A percentile compares a stretch with the other conserved stretches of the same genome.
Evolutionary conservation across 1,140 invertebrate genomes (phyloP).

Genomic region (Brachionus paranguensis): DNA sequence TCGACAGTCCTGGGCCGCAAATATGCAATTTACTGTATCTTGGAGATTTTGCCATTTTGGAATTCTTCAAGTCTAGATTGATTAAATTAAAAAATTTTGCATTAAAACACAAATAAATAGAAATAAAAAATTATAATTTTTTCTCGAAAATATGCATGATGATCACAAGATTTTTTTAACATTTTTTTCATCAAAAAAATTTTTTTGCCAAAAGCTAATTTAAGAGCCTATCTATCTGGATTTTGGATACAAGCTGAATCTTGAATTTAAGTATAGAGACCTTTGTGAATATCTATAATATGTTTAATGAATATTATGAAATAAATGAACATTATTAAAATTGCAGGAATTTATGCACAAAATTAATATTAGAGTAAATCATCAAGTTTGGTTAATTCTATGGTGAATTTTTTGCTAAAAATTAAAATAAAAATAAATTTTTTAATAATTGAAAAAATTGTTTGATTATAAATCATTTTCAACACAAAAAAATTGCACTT

Average conservation of each 20-base stretch:
- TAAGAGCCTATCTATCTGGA: neutral
- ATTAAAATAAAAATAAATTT: too few species aligned
- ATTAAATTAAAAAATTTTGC: neutral
- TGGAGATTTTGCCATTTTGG: conserved; percentile 6
- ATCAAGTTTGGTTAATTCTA: neutral
- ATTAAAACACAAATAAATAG: neutral
- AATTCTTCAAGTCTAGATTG: neutral
- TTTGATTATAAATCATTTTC: too few species aligned
- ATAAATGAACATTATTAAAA: neutral
- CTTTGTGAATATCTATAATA: neutral
- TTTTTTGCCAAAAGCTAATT: neutral
- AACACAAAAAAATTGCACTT: too few species aligned
- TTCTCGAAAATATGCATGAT: neutral
- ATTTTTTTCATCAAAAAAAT: neutral
- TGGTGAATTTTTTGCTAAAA: too few species aligned
- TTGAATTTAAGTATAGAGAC: neutral
- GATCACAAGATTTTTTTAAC: conserved; percentile 1
- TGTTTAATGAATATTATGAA: neutral
- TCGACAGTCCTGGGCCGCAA: conserved; percentile 22
- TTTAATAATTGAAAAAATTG: too few species aligned
- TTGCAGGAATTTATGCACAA: neutral
- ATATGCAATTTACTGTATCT: conserved; percentile 24
- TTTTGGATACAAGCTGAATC: neutral
- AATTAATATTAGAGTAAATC: neutral
- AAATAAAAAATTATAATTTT: conserved; percentile 34